Evolutionary conservation across 1,140 invertebrate genomes (phyloP).

Genomic region (Trichonephila inaurata): DNA sequence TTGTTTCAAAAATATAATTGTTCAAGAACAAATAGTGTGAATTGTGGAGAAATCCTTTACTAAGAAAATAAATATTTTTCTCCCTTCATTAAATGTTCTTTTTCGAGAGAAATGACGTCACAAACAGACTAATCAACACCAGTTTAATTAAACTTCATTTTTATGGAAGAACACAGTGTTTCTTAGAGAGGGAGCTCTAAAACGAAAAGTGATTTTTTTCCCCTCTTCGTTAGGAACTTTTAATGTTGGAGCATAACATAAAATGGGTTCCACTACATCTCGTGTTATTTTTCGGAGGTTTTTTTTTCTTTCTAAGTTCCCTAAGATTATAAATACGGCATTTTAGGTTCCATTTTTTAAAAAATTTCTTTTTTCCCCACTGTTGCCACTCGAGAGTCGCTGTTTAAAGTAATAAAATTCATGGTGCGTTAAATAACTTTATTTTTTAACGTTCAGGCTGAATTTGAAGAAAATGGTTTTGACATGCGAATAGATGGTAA

Average conservation of each 20-base stretch:
- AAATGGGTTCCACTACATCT: neutral
- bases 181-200: neutral
- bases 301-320: neutral
- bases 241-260: neutral
- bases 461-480: conserved; percentile 11
- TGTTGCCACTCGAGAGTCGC: neutral
- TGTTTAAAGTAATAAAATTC: conserved; percentile 32
- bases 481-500: neutral
- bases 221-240: neutral
- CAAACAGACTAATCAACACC: neutral
- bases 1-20: neutral
- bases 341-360: neutral
- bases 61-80: neutral
- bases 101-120: neutral
- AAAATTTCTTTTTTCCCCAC: neutral
- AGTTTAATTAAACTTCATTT: conserved; percentile 24
- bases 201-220: neutral
- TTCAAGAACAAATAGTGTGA: neutral
- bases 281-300: neutral
- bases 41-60: neutral
- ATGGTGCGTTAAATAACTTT: conserved; percentile 19
- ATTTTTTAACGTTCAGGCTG: neutral
- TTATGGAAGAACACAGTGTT: neutral
- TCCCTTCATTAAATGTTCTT: neutral
- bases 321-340: neutral